Conservation (phyloP, 2,113 vertebrate species). For the Sinocyclocheilus anophthalmus region DNA sequence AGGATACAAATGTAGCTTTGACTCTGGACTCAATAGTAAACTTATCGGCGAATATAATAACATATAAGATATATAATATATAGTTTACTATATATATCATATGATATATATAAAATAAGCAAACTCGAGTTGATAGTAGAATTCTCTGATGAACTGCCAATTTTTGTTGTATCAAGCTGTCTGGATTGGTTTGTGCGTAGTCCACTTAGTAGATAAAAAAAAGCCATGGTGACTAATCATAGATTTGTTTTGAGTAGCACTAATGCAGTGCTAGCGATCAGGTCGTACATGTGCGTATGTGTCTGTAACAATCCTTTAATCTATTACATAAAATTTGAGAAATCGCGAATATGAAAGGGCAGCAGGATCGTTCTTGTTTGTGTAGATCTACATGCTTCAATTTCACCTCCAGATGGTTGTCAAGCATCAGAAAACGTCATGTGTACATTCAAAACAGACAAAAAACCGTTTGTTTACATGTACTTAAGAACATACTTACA, state of each 20-base stretch:
- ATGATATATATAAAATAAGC: too few species aligned
- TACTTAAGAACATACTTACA: neutral
- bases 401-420: neutral
- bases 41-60: too few species aligned
- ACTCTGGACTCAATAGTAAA: too few species aligned
- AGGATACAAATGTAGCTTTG: too few species aligned
- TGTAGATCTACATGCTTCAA: neutral
- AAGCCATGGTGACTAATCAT: neutral
- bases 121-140: too few species aligned
- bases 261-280: neutral
- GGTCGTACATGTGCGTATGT: conserved; percentile 11
- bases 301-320: neutral
- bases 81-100: too few species aligned
- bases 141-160: too few species aligned
- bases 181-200: neutral
- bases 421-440: neutral
- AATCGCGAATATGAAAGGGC: neutral
- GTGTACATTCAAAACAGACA: neutral
- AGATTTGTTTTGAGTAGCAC: neutral
- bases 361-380: conserved; percentile 38
- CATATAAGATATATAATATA: too few species aligned
- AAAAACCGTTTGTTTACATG: neutral
- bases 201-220: neutral
- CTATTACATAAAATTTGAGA: neutral
- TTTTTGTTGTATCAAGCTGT: neutral